Percentiles rank a stretch among this genome's conserved stretches.
Conservation (phyloP, 2,888 invertebrate genomes). For the Alloplasta piceator region DNA sequence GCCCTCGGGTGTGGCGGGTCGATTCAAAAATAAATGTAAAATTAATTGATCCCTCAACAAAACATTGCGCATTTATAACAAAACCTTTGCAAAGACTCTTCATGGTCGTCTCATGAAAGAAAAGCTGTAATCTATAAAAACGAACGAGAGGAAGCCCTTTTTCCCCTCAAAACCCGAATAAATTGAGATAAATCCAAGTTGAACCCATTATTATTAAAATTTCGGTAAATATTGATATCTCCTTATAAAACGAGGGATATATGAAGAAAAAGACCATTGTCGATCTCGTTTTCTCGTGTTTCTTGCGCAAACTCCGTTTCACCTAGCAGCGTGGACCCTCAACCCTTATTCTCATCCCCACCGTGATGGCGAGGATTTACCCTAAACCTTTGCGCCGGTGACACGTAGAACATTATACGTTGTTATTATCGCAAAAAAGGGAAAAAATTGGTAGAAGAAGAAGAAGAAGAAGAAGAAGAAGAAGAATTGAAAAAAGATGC, state of each 20-base stretch:
- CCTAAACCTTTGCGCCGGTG: not conserved
- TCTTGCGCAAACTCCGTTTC: slow-evolving; percentile 37
- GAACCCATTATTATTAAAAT: not conserved
- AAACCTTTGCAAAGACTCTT: too few relatives aligned
- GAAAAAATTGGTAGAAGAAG: not conserved
- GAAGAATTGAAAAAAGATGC: too few relatives aligned
- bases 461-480: too few relatives aligned
- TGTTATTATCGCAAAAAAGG: not conserved
- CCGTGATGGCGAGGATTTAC: not conserved
- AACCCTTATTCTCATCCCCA: slow-evolving; percentile 1
- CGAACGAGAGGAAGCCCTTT: too few relatives aligned
- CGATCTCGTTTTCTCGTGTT: not conserved
- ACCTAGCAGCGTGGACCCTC: slow-evolving; percentile 38
- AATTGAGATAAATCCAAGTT: too few relatives aligned
- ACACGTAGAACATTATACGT: not conserved
- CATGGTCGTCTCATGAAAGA: too few relatives aligned
- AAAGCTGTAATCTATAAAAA: too few relatives aligned
- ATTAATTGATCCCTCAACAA: not conserved
- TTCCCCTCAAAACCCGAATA: too few relatives aligned
- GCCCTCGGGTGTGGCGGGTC: not conserved
- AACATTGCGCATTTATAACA: too few relatives aligned
- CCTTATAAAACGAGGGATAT: not conserved
- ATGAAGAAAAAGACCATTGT: not conserved
- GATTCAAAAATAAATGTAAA: not conserved
- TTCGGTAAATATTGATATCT: not conserved